Evolutionary conservation across 2,888 invertebrate species (phyloP), one percentile per base, ranked within the genome.

Genomic region (Morpho achilles): DNA sequence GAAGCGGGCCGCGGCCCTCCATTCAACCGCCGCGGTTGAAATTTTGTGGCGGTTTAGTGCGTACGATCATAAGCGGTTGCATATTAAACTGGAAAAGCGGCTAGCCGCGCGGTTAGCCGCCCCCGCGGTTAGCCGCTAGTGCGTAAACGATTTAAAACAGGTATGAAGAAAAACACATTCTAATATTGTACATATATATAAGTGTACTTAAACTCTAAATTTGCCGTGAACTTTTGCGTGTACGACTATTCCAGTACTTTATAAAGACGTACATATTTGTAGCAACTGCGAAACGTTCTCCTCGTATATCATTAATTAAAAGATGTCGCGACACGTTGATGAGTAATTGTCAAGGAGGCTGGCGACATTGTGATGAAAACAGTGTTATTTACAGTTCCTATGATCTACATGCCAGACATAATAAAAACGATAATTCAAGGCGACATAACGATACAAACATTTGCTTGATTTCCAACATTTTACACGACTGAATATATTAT

Each of bases 401-500:
- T 49, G 51, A 53, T 44, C 58, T 56, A 57, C 56, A 61, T 32
- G n/a, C 10, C 16, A n/a, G 41, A 53, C 32, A 7, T n/a, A 49
- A 60, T 67, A 68, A 60, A 64, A 62, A 47, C 59, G 55, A 65
- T 45, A 62, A 65, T 71, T 8, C 54, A 51, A 53, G 52, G 52
- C 42, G 43, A 58, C 42, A 7, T 5, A 10, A 41, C 22, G 45
- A 32, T 45, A 46, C 59, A 32, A 52, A 62, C 69, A 72, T 68
- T 72, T 71, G 71, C 67, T 71, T 69, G 63, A 66, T 65, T 69
- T 63, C 68, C 70, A 71, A 72, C 67, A 70, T 69, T 78, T 77
- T 75, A 73, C 70, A 65, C 63, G 69, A 65, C 48, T 69, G 72
- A 70, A 70, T 70, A 70, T 73, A 74, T 69, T 79, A 75, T 77